Conservation (phyloP, 2,797 vertebrate genomes). For the Mastacembelus armatus region DNA sequence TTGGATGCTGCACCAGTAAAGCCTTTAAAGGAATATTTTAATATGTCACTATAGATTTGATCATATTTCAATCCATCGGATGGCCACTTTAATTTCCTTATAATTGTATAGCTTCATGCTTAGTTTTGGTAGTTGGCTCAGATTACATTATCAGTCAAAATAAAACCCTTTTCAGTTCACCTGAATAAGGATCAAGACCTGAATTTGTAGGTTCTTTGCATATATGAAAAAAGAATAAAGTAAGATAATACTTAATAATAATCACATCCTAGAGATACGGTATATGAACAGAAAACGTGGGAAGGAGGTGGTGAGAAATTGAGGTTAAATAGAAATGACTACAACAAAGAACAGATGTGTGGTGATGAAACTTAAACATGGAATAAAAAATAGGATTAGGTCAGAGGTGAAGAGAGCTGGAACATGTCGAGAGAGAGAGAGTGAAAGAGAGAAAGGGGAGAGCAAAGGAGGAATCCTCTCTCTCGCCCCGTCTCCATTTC, state of each 20-base stretch:
- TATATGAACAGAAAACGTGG: conserved; percentile 15
- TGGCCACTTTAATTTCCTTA: too few species aligned
- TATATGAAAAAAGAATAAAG: conserved; percentile 10
- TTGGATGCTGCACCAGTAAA: too few species aligned
- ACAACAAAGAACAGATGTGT: conserved; percentile 60
- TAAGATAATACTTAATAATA: conserved; percentile 20
- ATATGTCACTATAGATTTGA: conserved; percentile 1
- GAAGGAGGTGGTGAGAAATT: conserved; percentile 21
- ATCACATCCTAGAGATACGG: conserved; percentile 7
- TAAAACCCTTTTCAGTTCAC: conserved; percentile 8
- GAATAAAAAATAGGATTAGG: conserved; percentile 55
- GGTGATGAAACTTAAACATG: conserved; percentile 46
- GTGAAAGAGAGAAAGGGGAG: conserved; percentile 8
- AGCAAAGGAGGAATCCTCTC: conserved; percentile 42
- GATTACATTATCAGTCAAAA: conserved; percentile 1
- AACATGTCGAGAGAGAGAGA: conserved; percentile 38
- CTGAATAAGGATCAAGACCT: not conserved
- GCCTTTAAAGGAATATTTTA: not conserved
- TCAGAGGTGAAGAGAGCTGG: conserved; percentile 57
- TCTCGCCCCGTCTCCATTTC: conserved; percentile 50
- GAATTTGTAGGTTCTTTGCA: not conserved
- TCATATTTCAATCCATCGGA: conserved; percentile 14
- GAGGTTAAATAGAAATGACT: conserved; percentile 56
- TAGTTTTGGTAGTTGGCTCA: not conserved
- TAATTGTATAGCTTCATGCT: not conserved